Conservation (phyloP, 2,888 invertebrate species). For the Chloroclysta siterata region DNA sequence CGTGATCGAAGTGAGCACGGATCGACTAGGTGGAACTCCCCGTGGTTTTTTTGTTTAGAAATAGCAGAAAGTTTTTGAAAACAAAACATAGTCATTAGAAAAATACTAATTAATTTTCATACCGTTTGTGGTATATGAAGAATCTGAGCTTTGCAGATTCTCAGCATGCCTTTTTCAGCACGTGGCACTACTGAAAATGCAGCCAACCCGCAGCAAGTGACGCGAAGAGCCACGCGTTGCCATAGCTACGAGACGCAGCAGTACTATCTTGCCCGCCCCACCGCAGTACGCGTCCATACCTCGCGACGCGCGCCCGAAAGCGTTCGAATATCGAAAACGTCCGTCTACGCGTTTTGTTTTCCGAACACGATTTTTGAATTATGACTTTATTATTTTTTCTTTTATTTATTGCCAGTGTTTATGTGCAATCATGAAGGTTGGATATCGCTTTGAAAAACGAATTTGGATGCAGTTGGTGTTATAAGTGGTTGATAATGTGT, state of each 20-base stretch:
- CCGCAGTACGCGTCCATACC: constrained; percentile 71
- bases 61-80: no score
- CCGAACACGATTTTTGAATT: constrained; percentile 37
- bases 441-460: constrained; percentile 29
- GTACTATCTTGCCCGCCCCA: constrained; percentile 71
- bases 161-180: constrained; percentile 28
- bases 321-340: constrained; percentile 35
- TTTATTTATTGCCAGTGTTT: constrained; percentile 27
- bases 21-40: no score
- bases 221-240: constrained; percentile 64
- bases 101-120: no score
- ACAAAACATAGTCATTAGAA: no score
- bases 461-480: constrained; percentile 80
- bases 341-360: constrained; percentile 31
- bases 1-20: no score
- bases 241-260: constrained; percentile 81
- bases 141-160: constrained; percentile 3
- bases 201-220: constrained; percentile 56
- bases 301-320: constrained; percentile 53
- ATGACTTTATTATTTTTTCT: constrained; percentile 19
- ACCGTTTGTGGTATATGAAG: no score
- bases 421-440: constrained; percentile 27
- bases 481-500: constrained; percentile 61
- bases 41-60: no score
- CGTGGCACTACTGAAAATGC: constrained; percentile 51